Evolutionary conservation across 2,888 invertebrate species (phyloP), one percentile per base, ranked within the genome.

Genomic region (Pandemis corylana): DNA sequence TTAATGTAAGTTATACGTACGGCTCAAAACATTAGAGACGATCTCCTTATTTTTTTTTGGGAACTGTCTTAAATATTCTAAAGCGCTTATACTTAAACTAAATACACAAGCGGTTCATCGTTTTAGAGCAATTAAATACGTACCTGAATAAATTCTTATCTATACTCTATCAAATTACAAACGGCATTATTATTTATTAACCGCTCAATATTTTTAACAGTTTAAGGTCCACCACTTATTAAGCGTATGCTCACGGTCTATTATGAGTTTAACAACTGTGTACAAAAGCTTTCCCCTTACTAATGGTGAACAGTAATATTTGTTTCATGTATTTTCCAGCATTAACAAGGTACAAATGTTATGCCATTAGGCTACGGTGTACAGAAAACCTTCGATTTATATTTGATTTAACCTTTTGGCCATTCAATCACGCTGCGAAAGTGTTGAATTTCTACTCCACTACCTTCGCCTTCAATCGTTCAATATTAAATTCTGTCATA

Each of bases 211-310:
- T 53, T 56, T 7, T 20, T 15, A 56, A 56, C 20, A 56, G 9
- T 56, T 0, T 15, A 56, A 3, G 20, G 51, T n/a, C 13, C 13
- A n/a, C 51, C 51, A n/a, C 5, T n/a, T 5, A 51, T 49, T 49
- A 13, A 13, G 6, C 49, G 13, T 13, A 51, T 51, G n/a, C n/a
- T 51, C 6, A 13, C 4, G 51, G 51, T n/a, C 6, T 51, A n/a
- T 51, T n/a, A 51, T 51, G n/a, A n/a, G n/a, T n/a, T n/a, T 51
- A 51, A 51, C n/a, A 51, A 51, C 51, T 51, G 12, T 51, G 51
- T 51, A 51, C 51, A 13, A 6, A 51, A 51, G 13, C 51, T 51
- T 51, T 6, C 6, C 51, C 5, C n/a, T 6, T 13, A 4, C 13
- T 51, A n/a, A 51, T 51, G 2, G 44, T n/a, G 5, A 51, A n/a